phyloP scores from a whole-genome alignment of 2,888 invertebrate genomes.

The Chrysopilus asiliformis region DNA sequence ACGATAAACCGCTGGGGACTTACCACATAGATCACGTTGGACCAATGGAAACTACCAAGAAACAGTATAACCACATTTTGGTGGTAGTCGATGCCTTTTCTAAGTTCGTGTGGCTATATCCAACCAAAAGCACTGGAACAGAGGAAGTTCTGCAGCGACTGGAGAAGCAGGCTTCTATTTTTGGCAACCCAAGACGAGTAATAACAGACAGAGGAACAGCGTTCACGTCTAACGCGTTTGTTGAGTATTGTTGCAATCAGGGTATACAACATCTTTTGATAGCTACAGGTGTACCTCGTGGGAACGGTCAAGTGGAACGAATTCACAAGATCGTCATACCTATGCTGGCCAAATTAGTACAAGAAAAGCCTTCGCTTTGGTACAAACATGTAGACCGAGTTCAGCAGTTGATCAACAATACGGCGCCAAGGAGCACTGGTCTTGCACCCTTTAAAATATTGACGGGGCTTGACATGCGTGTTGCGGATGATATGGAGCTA shows the following conservation, averaged over 20 bases:
- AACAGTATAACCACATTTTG: too few relatives aligned
- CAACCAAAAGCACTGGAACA: conserved; percentile 13
- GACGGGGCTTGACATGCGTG: too few relatives aligned
- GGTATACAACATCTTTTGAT: conserved; percentile 21
- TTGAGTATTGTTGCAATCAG: conserved; percentile 22
- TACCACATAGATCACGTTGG: too few relatives aligned
- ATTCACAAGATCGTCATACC: conserved; percentile 23
- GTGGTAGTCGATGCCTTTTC: too few relatives aligned
- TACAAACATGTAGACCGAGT: conserved; percentile 16
- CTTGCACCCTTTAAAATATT: too few relatives aligned
- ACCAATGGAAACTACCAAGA: too few relatives aligned
- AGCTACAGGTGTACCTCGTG: conserved; percentile 22
- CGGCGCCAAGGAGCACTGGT: too few relatives aligned
- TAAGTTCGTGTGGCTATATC: background rate
- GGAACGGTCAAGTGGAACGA: conserved; percentile 27
- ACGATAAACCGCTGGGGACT: too few relatives aligned
- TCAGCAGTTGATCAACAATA: too few relatives aligned
- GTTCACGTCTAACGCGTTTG: conserved; percentile 20
- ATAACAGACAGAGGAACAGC: conserved; percentile 25
- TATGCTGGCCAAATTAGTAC: conserved; percentile 23
- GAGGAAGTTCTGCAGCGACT: conserved; percentile 22
- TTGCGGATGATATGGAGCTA: too few relatives aligned
- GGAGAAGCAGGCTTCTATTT: conserved; percentile 18
- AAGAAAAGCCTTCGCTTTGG: conserved; percentile 23
- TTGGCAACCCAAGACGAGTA: conserved; percentile 25